Percentiles rank a stretch among this genome's conserved stretches.
Evolutionary conservation across 2,797 vertebrate species (phyloP).

Genomic region (Pelobates cultripes): DNA sequence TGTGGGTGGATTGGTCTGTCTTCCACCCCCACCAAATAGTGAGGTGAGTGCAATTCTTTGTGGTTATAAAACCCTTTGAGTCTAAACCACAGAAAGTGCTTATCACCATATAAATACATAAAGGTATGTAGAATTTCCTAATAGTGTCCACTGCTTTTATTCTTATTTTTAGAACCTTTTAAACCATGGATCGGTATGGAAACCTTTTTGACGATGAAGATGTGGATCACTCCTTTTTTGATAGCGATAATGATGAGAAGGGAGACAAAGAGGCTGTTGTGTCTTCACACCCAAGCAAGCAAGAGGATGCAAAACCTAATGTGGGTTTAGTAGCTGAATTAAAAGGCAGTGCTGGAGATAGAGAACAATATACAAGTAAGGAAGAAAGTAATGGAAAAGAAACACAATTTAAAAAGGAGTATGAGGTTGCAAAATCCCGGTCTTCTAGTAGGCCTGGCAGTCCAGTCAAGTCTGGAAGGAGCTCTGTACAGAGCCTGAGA

Average conservation of each 20-base stretch:
- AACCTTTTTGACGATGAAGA: conserved; percentile 87
- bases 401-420: conserved; percentile 38
- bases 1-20: too few relatives aligned
- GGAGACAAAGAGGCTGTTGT: conserved; percentile 58
- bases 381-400: conserved; percentile 57
- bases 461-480: conserved; percentile 52
- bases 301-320: conserved; percentile 57
- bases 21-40: too few relatives aligned
- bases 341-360: conserved; percentile 52
- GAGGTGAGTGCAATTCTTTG: too few relatives aligned
- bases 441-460: conserved; percentile 56
- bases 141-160: not conserved
- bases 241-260: conserved; percentile 82
- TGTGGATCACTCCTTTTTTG: conserved; percentile 95
- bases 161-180: conserved; percentile 41
- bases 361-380: conserved; percentile 38
- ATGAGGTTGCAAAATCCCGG: conserved; percentile 34
- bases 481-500: conserved; percentile 56
- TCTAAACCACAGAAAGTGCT: too few relatives aligned
- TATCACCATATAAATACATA: too few relatives aligned
- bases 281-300: conserved; percentile 52
- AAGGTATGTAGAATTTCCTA: too few relatives aligned
- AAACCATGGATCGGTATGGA: conserved; percentile 80
- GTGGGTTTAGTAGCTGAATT: conserved; percentile 2
- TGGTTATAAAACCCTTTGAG: too few relatives aligned